Evolutionary conservation across 2,113 vertebrate genomes (phyloP).

Genomic region (Megatriorchis doriae): DNA sequence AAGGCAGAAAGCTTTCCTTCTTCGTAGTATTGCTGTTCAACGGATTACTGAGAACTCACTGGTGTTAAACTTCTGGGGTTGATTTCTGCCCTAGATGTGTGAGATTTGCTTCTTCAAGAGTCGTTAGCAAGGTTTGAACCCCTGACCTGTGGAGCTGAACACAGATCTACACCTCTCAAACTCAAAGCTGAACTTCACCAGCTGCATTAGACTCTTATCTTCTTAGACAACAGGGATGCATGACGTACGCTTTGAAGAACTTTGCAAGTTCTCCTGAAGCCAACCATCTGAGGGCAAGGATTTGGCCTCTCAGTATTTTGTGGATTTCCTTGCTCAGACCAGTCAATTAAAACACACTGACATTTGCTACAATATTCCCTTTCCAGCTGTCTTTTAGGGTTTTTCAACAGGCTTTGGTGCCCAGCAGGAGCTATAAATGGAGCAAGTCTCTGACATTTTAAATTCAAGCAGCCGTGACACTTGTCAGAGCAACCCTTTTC

Average conservation of each 20-base stretch:
- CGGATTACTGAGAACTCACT: neutral
- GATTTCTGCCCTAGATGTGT: neutral
- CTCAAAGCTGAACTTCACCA: constrained; percentile 48
- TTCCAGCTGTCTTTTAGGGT: constrained; percentile 47
- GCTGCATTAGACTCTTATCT: constrained; percentile 41
- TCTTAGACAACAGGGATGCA: constrained; percentile 43
- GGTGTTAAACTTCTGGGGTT: neutral
- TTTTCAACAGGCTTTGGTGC: constrained; percentile 55
- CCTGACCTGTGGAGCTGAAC: constrained; percentile 38
- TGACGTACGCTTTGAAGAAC: constrained; percentile 20
- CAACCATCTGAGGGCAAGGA: constrained; percentile 25
- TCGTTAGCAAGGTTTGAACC: constrained; percentile 47
- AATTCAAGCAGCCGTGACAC: constrained; percentile 17
- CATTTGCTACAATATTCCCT: neutral
- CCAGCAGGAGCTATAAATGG: constrained; percentile 39
- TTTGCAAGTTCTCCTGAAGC: constrained; percentile 36
- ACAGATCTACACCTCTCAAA: constrained; percentile 15
- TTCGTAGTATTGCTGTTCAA: neutral
- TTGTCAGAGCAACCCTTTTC: neutral
- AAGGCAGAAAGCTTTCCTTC: neutral
- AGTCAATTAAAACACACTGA: constrained; percentile 50
- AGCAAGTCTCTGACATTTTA: constrained; percentile 40
- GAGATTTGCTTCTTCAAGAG: constrained; percentile 4
- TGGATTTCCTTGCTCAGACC: constrained; percentile 15
- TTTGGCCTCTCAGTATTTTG: constrained; percentile 44